Percentiles rank a stretch among this genome's conserved stretches.
phyloP scores from a whole-genome alignment of 2,797 vertebrate species.

The Serranus cabrilla region DNA sequence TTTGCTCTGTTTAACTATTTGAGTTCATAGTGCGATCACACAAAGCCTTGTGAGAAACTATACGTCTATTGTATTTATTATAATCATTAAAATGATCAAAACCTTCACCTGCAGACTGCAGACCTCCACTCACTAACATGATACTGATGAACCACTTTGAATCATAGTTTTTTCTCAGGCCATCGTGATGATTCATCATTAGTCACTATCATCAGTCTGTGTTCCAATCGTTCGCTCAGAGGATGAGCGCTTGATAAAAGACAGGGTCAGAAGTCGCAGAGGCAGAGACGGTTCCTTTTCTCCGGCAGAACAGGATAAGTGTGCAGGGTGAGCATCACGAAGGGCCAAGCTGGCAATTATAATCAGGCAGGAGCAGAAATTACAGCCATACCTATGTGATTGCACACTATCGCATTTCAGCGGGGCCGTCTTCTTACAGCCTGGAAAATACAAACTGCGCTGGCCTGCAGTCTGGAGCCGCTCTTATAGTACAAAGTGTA shows the following conservation, averaged over 20 bases:
- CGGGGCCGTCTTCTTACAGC: conserved; percentile 19
- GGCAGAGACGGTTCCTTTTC: conserved; percentile 35
- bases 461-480: conserved; percentile 26
- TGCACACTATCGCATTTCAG: conserved; percentile 73
- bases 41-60: not conserved
- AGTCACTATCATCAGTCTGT: conserved; percentile 32
- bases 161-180: conserved; percentile 14
- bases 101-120: not conserved
- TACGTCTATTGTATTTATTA: not conserved
- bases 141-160: not conserved
- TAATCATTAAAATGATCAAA: not conserved
- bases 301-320: conserved; percentile 11
- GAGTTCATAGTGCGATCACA: not conserved
- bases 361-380: conserved; percentile 79
- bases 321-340: conserved; percentile 59
- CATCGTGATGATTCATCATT: conserved; percentile 29
- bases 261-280: conserved; percentile 35
- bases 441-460: conserved; percentile 44
- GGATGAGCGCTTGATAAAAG: conserved; percentile 40
- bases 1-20: not conserved
- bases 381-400: conserved; percentile 81
- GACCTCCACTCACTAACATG: not conserved
- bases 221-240: not conserved
- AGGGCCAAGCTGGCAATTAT: conserved; percentile 78
- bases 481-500: conserved; percentile 9